Evolutionary conservation across 2,888 invertebrate genomes (phyloP), one percentile per base, ranked within the genome.

Genomic region (Diachrysia chrysitis): DNA sequence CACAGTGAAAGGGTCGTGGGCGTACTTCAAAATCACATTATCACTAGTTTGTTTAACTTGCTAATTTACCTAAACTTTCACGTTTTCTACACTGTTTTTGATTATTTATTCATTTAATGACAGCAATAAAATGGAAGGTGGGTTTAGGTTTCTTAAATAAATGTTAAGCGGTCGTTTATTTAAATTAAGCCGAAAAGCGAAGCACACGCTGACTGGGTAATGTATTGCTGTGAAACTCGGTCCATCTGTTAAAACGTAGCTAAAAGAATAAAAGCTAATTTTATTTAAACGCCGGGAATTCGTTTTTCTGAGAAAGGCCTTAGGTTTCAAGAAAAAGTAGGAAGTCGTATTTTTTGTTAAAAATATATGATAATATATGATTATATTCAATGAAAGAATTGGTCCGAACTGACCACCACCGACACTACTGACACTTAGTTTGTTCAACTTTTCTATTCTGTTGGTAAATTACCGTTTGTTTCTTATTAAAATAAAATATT

Each of bases 11-110:
- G 83, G 80, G 76, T 76, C 72, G 79, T 70, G 69, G 76, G 79
- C 65, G 75, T 81, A 83, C 81, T 79, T 67, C 63, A 63, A 85
- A 82, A 79, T 83, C 76, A 78, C 76, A 83, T 86, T 87, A 83
- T 79, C 78, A 75, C 79, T 73, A 72, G 78, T 82, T 76, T 78
- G 76, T 78, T 78, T 76, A 73, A 79, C 69, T 77, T 63, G 61
- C 62, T 80, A 72, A 81, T 78, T 79, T 70, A 69, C 78, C 76
- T 75, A 71, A 72, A 76, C 73, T 79, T 78, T 73, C 81, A 82
- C 73, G 65, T 67, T 72, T 69, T 59, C 61, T 69, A 67, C 63
- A 76, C 32, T 59, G 68, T 71, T 69, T 71, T 57, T 17, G 60
- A 83, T 71, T 78, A 75, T 78, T 75, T 71, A 80, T 69, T 73